Evolutionary conservation across 2,113 vertebrate genomes (phyloP).

Genomic region (Ciconia maguari): DNA sequence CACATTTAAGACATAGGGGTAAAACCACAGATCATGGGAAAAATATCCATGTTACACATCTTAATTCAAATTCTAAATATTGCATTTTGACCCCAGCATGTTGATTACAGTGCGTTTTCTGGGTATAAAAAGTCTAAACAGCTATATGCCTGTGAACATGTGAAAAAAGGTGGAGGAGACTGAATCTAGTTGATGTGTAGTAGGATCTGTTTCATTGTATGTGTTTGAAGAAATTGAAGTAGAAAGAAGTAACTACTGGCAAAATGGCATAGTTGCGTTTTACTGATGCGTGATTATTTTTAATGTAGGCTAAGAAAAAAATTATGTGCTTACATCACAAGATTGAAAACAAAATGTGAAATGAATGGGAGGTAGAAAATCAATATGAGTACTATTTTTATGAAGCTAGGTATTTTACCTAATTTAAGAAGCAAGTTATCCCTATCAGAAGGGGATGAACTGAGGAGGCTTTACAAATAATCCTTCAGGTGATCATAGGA

Average conservation of each 20-base stretch:
- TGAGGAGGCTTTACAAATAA: slow-evolving; percentile 20
- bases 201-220: background rate
- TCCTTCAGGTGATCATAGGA: background rate
- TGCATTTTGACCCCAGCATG: background rate
- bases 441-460: background rate
- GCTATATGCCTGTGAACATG: background rate
- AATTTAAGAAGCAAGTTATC: slow-evolving; percentile 37
- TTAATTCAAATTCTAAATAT: background rate
- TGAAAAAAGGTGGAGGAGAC: background rate
- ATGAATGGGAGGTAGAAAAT: background rate
- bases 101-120: background rate
- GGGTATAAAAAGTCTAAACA: background rate
- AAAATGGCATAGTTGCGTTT: background rate
- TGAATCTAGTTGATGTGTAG: background rate
- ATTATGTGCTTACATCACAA: background rate
- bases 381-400: slow-evolving; percentile 9
- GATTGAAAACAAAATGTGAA: background rate
- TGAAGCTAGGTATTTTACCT: background rate
- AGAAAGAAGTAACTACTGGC: background rate
- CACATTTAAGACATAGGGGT: background rate
- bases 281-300: background rate
- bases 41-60: background rate
- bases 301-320: slow-evolving; percentile 37
- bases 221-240: background rate
- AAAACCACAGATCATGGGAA: background rate